Evolutionary conservation across 35 echinoderm and acorn worm species (phyloP).

Genomic region (Hemicentrotus pulcherrimus): DNA sequence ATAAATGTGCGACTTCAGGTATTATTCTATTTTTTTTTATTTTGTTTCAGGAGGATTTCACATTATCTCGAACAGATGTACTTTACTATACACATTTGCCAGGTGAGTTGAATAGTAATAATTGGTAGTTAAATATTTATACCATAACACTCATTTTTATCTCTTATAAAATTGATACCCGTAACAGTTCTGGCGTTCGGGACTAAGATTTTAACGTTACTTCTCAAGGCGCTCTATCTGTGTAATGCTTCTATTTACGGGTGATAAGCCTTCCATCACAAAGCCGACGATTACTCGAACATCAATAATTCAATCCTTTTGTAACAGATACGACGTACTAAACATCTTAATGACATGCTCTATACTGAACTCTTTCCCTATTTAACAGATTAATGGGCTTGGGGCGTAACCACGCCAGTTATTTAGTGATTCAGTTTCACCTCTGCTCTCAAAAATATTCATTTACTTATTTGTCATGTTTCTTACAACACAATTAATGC

Average conservation of each 20-base stretch:
- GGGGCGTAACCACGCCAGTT: too few relatives aligned
- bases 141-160: too few relatives aligned
- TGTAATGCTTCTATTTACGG: neutral
- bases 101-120: neutral
- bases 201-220: neutral
- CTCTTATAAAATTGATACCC: too few relatives aligned
- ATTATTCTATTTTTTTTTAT: neutral
- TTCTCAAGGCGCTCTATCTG: too few relatives aligned
- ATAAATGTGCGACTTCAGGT: neutral
- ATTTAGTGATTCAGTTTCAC: too few relatives aligned
- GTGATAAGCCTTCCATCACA: neutral
- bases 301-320: neutral
- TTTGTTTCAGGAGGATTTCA: neutral
- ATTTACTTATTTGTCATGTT: too few relatives aligned
- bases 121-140: neutral
- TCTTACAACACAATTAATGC: too few relatives aligned
- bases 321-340: neutral
- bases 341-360: neutral
- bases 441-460: too few relatives aligned
- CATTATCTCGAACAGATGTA: neutral
- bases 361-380: neutral
- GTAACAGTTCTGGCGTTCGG: too few relatives aligned
- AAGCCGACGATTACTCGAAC: neutral
- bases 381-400: too few relatives aligned
- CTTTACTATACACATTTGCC: conserved; percentile 23